These are phyloP conservation scores for Anguilla rostrata DNA, from an alignment of 2,113 vertebrate species.

Conservation along the genomic window DNA sequence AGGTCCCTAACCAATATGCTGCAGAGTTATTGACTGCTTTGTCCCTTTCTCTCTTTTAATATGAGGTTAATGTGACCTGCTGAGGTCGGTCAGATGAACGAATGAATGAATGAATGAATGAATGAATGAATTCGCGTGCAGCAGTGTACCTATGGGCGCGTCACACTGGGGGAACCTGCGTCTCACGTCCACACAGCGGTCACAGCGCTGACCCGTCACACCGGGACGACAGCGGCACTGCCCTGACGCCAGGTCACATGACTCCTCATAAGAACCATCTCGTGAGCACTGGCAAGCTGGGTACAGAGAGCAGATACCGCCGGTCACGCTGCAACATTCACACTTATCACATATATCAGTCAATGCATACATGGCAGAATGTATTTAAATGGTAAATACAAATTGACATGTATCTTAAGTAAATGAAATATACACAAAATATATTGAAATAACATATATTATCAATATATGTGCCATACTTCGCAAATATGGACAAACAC, in stretches of 20 bases:
- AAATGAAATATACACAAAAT: no score
- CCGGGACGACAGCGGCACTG: conserved; percentile 76
- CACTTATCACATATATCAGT: neutral
- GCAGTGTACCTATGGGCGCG: conserved; percentile 58
- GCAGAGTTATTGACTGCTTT: neutral
- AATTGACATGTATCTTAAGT: neutral
- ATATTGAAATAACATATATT: neutral
- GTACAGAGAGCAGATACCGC: conserved; percentile 21
- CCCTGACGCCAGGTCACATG: conserved; percentile 69
- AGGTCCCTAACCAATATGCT: neutral
- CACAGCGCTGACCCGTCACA: conserved; percentile 72
- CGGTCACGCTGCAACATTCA: neutral
- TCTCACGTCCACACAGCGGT: conserved; percentile 70
- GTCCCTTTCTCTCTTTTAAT: neutral
- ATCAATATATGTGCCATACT: neutral
- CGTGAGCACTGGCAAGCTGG: conserved; percentile 79
- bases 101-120: neutral
- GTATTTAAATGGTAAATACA: neutral
- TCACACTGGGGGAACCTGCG: conserved; percentile 76
- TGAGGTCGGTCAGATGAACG: neutral
- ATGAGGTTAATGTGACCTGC: neutral
- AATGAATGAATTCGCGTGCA: neutral
- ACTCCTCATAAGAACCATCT: conserved; percentile 64
- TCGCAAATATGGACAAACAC: no score
- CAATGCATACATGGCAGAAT: neutral